Conservation (phyloP, 2,113 vertebrate species). For the Silurus asotus region DNA sequence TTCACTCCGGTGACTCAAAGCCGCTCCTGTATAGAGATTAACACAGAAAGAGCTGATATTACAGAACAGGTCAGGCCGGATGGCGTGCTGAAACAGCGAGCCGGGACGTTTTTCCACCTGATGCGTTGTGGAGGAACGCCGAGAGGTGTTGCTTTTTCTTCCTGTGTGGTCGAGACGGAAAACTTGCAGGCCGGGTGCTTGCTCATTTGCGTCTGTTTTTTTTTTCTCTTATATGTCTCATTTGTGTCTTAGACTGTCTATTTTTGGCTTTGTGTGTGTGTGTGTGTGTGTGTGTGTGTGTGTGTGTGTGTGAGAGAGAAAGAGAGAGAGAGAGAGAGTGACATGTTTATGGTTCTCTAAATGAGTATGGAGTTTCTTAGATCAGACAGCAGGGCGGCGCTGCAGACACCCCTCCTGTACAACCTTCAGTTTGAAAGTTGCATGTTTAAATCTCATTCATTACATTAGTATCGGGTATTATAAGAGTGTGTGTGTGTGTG, state of each 20-base stretch:
- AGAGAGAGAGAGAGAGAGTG: slow-evolving; percentile 21
- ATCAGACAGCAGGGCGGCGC: slow-evolving; percentile 49
- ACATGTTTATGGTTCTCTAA: slow-evolving; percentile 28
- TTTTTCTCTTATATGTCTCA: not conserved
- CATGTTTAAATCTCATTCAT: not conserved
- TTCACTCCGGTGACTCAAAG: slow-evolving; percentile 38
- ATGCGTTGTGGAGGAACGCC: slow-evolving; percentile 38
- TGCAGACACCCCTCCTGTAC: slow-evolving; percentile 36
- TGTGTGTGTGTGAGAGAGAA: slow-evolving; percentile 19
- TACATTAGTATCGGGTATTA: not conserved
- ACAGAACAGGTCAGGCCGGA: slow-evolving; percentile 50
- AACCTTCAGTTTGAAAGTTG: not conserved
- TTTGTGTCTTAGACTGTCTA: slow-evolving; percentile 34
- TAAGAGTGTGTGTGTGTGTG: too few species aligned
- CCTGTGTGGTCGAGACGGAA: slow-evolving; percentile 48
- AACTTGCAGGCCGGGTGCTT: slow-evolving; percentile 35
- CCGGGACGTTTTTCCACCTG: slow-evolving; percentile 49
- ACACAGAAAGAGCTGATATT: slow-evolving; percentile 25
- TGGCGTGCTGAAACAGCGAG: slow-evolving; percentile 1
- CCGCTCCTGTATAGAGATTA: slow-evolving; percentile 49
- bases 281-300: slow-evolving; percentile 33
- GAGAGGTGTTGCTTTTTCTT: slow-evolving; percentile 22
- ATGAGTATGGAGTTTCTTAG: slow-evolving; percentile 37
- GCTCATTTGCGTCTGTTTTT: slow-evolving; percentile 34
- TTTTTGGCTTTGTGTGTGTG: slow-evolving; percentile 39